Evolutionary conservation across 2,797 vertebrate species (phyloP), one percentile per base, ranked within the genome.

Genomic region (Myotis daubentonii): DNA sequence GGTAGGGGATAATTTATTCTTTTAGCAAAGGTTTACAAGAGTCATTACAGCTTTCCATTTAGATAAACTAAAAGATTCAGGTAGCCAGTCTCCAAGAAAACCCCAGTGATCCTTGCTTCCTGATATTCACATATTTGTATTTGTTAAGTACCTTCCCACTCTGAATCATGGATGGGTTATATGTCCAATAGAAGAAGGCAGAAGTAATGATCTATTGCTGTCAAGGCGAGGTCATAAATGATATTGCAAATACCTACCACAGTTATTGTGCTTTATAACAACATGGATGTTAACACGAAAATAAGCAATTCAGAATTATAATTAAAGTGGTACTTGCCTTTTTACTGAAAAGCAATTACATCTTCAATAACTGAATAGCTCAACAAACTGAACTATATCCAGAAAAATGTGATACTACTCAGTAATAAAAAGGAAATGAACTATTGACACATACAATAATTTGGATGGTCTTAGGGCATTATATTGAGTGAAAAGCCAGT

Each of bases 281-380:
- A 83, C 47, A 66, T 9, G 74, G 55, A 53, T 49, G 23, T 22
- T 65, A 84, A 76, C 71, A 83, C 16, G 30, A 85, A 85, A 92
- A 68, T 76, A 92, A 76, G 60, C 36, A 70, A 57, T 85, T 57
- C 81, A 92, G 81, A 92, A 92, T 47, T 75, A 91, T 12, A 62
- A 68, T 41, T 75, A 75, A 84, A 84, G 38, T 70, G n/a, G 30
- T 55, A 62, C 81, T n/a, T 62, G 78, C 65, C 71, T 82, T 91
- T 75, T 66, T 75, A 66, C 76, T 84, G n/a, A 84, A 84, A 91
- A 91, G 57, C 20, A 91, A 44, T 28, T 76, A 36, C 13, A 65
- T 13, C 87, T 68, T 79, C 47, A 79, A 41, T 23, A 89, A 66
- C 49, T 79, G 36, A 89, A 68, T 25, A 38, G 28, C 20, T 89